Percentiles rank a stretch among this genome's conserved stretches.
phyloP scores from a whole-genome alignment of 2,113 vertebrate genomes.

The Nannobrachium achirus region DNA sequence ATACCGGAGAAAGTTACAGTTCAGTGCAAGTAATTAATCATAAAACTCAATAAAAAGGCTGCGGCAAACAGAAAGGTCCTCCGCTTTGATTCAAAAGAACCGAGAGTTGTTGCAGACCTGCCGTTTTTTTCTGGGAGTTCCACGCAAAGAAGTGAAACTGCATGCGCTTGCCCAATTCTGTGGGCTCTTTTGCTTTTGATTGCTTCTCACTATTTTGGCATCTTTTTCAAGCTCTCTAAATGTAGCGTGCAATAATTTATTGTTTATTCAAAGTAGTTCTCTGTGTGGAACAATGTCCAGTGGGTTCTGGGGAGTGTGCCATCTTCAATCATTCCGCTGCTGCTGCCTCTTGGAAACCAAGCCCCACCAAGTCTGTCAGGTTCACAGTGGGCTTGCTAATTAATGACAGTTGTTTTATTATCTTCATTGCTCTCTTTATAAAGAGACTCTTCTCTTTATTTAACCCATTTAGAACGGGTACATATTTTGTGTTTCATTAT shows the following conservation, averaged over 20 bases:
- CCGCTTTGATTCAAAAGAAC: too few species aligned
- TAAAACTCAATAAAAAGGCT: too few species aligned
- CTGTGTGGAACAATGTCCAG: slow-evolving; percentile 34
- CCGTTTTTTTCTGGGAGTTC: too few species aligned
- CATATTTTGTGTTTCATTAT: too few species aligned
- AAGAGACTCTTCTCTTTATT: slow-evolving; percentile 39
- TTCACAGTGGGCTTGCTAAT: slow-evolving; percentile 47
- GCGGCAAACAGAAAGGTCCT: too few species aligned
- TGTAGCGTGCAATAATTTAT: slow-evolving; percentile 38
- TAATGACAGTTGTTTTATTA: slow-evolving; percentile 56
- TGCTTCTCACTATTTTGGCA: slow-evolving; percentile 15
- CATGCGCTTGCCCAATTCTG: slow-evolving; percentile 9
- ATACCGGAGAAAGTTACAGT: too few species aligned
- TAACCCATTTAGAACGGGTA: too few species aligned
- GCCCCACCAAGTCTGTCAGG: slow-evolving; percentile 53
- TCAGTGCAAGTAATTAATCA: too few species aligned
- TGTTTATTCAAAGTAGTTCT: slow-evolving; percentile 42
- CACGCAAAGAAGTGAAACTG: slow-evolving; percentile 10
- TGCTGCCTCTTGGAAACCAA: slow-evolving; percentile 63
- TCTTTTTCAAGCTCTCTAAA: slow-evolving; percentile 35
- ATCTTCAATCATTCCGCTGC: slow-evolving; percentile 57
- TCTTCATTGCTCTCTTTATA: slow-evolving; percentile 51
- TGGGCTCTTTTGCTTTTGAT: slow-evolving; percentile 1
- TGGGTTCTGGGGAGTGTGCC: slow-evolving; percentile 48
- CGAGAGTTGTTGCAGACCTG: too few species aligned